Percentiles rank a stretch among this genome's conserved stretches.
These are phyloP conservation scores for Tenthredo amoena DNA, from an alignment of 2,888 invertebrate species.

Conservation along the genomic window DNA sequence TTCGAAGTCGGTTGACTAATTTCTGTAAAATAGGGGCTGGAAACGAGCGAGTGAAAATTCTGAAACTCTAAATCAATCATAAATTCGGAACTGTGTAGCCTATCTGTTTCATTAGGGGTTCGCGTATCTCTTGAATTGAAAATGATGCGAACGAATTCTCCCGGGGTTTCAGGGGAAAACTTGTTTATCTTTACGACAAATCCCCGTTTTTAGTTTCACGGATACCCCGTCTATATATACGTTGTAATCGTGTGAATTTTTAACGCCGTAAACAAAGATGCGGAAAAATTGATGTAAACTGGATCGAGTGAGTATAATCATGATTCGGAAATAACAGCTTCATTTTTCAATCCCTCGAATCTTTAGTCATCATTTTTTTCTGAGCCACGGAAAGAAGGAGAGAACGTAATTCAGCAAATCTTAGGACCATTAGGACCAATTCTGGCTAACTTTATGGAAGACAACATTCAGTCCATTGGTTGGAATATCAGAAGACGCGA, in stretches of 20 bases:
- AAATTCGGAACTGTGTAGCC: conserved; percentile 22
- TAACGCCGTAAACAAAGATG: background rate
- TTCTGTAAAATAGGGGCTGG: background rate
- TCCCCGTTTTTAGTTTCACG: background rate
- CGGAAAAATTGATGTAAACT: background rate
- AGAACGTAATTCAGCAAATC: background rate
- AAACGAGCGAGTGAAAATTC: background rate
- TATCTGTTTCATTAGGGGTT: conserved; percentile 38
- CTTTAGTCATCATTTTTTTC: background rate
- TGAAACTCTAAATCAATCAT: conserved; percentile 36
- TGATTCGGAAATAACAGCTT: background rate
- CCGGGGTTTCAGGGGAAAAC: background rate
- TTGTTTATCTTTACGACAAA: conserved; percentile 25
- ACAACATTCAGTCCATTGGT: no score
- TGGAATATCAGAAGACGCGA: no score
- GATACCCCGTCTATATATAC: background rate
- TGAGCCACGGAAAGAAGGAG: no score
- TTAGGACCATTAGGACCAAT: no score
- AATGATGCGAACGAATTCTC: conserved; percentile 11
- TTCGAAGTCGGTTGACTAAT: conserved; percentile 10
- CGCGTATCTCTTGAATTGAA: conserved; percentile 38
- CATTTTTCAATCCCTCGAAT: background rate
- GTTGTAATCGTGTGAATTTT: background rate
- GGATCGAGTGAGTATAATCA: background rate
- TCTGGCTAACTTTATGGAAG: no score